Evolutionary conservation across 2,888 invertebrate species (phyloP).

Genomic region (Trichogramma evanescens): DNA sequence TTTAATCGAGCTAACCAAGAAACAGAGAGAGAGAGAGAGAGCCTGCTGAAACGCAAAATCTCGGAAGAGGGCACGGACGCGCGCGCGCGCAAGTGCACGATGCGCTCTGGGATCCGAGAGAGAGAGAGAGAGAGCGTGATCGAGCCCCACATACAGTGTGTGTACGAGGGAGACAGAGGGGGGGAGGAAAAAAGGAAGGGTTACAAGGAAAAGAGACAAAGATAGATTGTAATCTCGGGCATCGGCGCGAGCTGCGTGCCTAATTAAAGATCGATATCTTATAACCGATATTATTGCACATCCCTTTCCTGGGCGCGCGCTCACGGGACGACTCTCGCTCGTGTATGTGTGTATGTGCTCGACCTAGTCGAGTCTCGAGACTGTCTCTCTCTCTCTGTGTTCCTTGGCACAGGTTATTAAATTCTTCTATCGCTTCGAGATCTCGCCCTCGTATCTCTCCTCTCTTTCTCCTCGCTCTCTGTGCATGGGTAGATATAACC

Average conservation of each 20-base stretch:
- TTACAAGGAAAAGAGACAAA: not conserved
- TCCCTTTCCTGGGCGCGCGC: slow-evolving; percentile 23
- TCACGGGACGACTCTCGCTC: not conserved
- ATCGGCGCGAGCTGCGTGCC: slow-evolving; percentile 45
- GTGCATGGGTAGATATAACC: not conserved
- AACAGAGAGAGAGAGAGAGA: not conserved
- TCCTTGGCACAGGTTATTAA: slow-evolving; percentile 41
- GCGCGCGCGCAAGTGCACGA: not conserved
- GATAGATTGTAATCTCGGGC: slow-evolving; percentile 17
- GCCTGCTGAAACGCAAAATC: not conserved
- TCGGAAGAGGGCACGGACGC: not conserved
- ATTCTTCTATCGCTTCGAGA: slow-evolving; percentile 43
- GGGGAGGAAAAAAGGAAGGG: slow-evolving; percentile 15
- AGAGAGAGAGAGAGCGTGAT: slow-evolving; percentile 13
- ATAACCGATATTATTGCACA: slow-evolving; percentile 45
- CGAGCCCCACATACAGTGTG: not conserved
- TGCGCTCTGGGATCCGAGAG: slow-evolving; percentile 4
- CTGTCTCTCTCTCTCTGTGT: not conserved
- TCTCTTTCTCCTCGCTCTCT: slow-evolving; percentile 35
- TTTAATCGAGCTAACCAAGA: no score
- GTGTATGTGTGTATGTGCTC: not conserved
- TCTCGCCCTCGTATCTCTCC: slow-evolving; percentile 39
- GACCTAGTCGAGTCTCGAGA: not conserved
- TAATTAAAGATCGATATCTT: slow-evolving; percentile 49
- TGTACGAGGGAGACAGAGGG: slow-evolving; percentile 16